Percentiles rank a stretch among this genome's conserved stretches.
Conservation (phyloP, 2,797 vertebrate species). For the Poeciliopsis infans region DNA sequence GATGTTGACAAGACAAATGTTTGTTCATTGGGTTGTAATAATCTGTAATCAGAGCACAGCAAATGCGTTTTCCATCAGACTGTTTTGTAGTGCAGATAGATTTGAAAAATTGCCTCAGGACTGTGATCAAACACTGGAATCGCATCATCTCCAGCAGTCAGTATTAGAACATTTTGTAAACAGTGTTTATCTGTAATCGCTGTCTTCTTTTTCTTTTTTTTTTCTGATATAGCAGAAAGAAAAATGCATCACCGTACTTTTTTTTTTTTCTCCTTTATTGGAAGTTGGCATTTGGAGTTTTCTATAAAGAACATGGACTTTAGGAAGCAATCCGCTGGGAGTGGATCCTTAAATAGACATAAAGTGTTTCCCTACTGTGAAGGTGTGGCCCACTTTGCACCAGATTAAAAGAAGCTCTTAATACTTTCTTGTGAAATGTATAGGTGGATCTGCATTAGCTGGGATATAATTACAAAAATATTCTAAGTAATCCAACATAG, state of each 20-base stretch:
- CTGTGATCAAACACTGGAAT: conserved; percentile 76
- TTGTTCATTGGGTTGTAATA: conserved; percentile 79
- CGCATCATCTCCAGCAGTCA: conserved; percentile 74
- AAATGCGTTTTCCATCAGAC: conserved; percentile 76
- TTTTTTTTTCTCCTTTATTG: conserved; percentile 16
- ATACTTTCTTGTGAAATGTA: conserved; percentile 46
- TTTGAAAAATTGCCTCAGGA: conserved; percentile 76
- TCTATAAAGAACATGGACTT: conserved; percentile 62
- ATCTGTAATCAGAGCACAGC: conserved; percentile 78
- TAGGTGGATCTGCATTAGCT: not conserved
- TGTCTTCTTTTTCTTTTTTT: conserved; percentile 56
- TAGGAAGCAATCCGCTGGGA: conserved; percentile 57
- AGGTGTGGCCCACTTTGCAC: conserved; percentile 59
- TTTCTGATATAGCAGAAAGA: conserved; percentile 59
- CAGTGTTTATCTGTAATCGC: conserved; percentile 77
- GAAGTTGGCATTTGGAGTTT: conserved; percentile 60
- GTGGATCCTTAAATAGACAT: conserved; percentile 63
- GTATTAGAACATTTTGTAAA: conserved; percentile 78
- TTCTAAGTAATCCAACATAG: not conserved
- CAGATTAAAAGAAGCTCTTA: conserved; percentile 34
- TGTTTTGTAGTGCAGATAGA: conserved; percentile 74
- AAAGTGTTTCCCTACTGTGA: conserved; percentile 59
- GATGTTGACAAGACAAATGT: conserved; percentile 81
- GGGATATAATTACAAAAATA: not conserved
- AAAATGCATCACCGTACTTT: conserved; percentile 48